Base-by-base conservation (phyloP, 2,113 vertebrate genomes). In the Tragelaphus strepsiceros region DNA sequence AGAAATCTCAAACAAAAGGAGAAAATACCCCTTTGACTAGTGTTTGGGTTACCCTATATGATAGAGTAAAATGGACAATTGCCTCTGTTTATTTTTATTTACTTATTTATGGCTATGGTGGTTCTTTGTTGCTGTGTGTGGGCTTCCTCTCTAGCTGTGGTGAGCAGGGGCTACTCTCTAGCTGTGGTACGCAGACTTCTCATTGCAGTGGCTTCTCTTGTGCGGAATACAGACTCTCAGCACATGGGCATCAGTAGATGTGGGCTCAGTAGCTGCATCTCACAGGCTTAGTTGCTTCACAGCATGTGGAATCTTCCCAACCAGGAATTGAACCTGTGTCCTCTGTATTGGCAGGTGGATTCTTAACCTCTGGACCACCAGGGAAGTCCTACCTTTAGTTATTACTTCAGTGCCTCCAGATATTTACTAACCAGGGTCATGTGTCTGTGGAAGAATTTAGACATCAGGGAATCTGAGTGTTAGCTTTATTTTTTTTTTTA, bases 171-270 rank as follows among this genome's bases (percentile, higher is more conserved):
- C 67, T 74, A 0, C 67, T 74, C n/a, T 39, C 67, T 39, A 6
- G 14, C 1, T 43, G 5, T 26, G 22, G 35, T 43, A 2, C 0
- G 1, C 12, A 26, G 12, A 26, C 39, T 7, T 77, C 71, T 43
- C 22, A 14, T 77, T 43, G 6, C 39, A 43, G 39, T 1, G 39
- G 12, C 39, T 43, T 77, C 71, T 77, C 12, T 3, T 7, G 71
- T 77, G 12, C 14, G 39, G 71, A 26, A 4, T 24, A 7, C 39
- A 77, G 71, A 43, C 39, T 77, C 22, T 77, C 22, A 14, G 39
- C 71, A 26, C 12, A 2, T 15, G 39, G 22, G 39, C 71, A 43
- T 43, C 71, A 15, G 39, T 77, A 14, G 35, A 13, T 77, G 71
- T 0, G 1, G 35, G 11, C 26, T 2, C 71, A 26, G 22, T 7